Percentiles rank a stretch among this genome's conserved stretches.
phyloP scores from a whole-genome alignment of 1,140 invertebrate genomes.

The Periplaneta americana region DNA sequence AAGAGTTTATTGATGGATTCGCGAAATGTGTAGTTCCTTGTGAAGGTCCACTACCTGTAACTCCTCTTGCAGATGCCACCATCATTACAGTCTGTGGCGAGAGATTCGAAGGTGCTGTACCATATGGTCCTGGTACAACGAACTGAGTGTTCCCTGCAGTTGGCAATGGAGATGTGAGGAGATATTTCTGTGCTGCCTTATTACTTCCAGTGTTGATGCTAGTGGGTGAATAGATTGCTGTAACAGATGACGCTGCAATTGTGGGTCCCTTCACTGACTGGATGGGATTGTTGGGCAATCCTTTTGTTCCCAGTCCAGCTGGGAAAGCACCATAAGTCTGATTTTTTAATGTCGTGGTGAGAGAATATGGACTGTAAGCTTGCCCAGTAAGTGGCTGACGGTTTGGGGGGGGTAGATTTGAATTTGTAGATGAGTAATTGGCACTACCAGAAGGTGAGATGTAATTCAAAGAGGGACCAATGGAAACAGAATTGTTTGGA shows the following conservation, averaged over 20 bases:
- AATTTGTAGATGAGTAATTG: neutral
- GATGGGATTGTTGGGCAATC: neutral
- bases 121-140: neutral
- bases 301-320: neutral
- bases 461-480: neutral
- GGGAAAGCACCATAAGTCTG: neutral
- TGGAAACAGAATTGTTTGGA: neutral
- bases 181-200: neutral
- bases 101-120: neutral
- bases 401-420: neutral
- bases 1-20: neutral
- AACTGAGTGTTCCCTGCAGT: neutral
- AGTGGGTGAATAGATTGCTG: neutral
- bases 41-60: neutral
- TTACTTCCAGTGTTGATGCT: neutral
- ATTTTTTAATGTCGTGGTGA: neutral
- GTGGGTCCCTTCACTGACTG: neutral
- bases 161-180: neutral
- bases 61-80: neutral
- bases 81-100: neutral
- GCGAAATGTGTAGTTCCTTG: neutral
- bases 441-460: neutral
- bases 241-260: neutral
- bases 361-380: neutral
- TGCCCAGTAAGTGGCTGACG: neutral